phyloP scores from a whole-genome alignment of 1,140 invertebrate species.

The Chironomus striatipennis region DNA sequence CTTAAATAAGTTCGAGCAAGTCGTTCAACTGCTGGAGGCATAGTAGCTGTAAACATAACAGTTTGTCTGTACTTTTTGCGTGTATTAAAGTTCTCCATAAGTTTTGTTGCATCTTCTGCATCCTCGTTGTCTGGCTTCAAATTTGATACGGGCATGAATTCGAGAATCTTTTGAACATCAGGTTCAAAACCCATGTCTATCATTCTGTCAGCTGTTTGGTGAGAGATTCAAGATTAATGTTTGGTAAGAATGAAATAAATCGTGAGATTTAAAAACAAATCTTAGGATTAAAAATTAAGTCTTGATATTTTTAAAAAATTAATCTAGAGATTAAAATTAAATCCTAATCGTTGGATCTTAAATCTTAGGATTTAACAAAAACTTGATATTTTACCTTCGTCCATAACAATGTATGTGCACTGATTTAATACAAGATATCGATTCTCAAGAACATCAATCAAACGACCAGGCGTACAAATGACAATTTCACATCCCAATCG shows the following conservation, averaged over 20 bases:
- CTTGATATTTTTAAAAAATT: no score
- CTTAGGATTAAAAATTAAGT: no score
- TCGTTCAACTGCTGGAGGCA: conserved; percentile 96
- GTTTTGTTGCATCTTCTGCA: conserved; percentile 87
- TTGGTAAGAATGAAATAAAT: no score
- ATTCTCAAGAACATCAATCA: conserved; percentile 98
- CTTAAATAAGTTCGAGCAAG: conserved; percentile 90
- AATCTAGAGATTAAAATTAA: no score
- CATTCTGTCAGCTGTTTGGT: conserved; percentile 90
- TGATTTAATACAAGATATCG: conserved; percentile 93
- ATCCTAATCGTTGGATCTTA: no score
- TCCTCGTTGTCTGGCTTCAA: conserved; percentile 98
- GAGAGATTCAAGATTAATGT: no score
- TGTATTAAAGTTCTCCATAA: conserved; percentile 91
- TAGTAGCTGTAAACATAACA: conserved; percentile 99
- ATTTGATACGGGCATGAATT: conserved; percentile 98
- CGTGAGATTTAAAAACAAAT: no score
- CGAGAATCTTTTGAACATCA: conserved; percentile 95
- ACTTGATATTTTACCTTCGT: conserved; percentile 49
- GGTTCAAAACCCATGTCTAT: conserved; percentile 99
- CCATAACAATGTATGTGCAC: conserved; percentile 89
- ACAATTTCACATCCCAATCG: conserved; percentile 98
- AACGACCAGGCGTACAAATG: conserved; percentile 98
- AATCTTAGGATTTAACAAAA: no score
- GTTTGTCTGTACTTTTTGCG: conserved; percentile 99